Base-by-base conservation (phyloP, 2,888 invertebrate species). In the Ophioninae sp. region DNA sequence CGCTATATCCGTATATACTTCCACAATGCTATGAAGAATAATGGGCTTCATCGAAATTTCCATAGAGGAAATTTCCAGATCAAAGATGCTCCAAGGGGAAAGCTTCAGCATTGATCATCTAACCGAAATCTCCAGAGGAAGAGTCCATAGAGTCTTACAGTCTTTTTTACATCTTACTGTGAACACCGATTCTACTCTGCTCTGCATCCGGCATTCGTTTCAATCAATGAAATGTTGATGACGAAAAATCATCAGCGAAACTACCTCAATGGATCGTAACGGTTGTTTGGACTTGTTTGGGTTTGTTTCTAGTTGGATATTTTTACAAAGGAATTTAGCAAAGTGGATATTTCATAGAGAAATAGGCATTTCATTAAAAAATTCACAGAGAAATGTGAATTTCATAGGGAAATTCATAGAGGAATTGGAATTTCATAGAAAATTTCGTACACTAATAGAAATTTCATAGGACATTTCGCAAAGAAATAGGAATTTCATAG, bases 161-260 rank as follows among this genome's bases (percentile, higher is more conserved):
- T 50, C 50, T 17, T 17, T 44, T 50, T 13, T 6, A 17, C 17
- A 10, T 6, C 17, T 17, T 50, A 50, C 50, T 7, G 17, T 44
- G 2, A 50, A 23, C 37, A 59, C 7, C 13, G 17, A 7, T 61
- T 41, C 41, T 41, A n/a, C 17, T 23, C 23, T 13, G 39, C 59
- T 21, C 5, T 10, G 23, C 21, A 62, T 74, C 62, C 30, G 50
- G 20, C 50, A 50, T 41, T 74, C 20, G 30, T 64, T 50, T 30
- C 50, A 50, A 74, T 50, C 17, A 50, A 50, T 50, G 50, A 17
- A 13, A 17, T 17, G 17, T 13, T 17, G 8, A 44, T 74, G 39
- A 23, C n/a, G 8, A 44, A 67, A 67, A 41, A 69, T 44, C n/a
- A 57, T 83, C 69, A 77, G 80, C 76, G 74, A 67, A 65, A 57